Base-by-base conservation (phyloP, 2,113 vertebrate species). In the Riparia riparia region DNA sequence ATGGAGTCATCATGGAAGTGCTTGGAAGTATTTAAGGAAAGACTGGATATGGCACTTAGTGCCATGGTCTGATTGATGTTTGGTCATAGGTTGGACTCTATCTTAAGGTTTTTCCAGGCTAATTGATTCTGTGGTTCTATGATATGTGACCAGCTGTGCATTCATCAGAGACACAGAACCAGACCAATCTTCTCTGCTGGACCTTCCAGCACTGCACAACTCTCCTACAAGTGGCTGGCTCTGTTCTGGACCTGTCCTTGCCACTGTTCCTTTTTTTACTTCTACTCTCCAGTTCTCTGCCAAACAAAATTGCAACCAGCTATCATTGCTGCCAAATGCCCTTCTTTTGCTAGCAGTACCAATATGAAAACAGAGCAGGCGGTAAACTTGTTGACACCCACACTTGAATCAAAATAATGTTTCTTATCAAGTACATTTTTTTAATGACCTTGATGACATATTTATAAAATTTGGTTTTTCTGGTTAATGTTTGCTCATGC, bases 361-460 rank as follows among this genome's bases (percentile, higher is more conserved):
- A 81, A 29, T 66, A 47, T 44, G 26, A 89, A 58, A 29, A 50
- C 12, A 68, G 64, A 81, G 47, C 34, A 93, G 39, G 26, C 51
- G 34, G 47, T 2, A 10, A 78, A 24, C 57, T 90, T 89, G 34
- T 39, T 64, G 77, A 74, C 69, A 84, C 2, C 2, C 5, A 0
- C 45, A 63, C 54, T 73, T 84, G 83, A 83, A 77, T 54, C 32
- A 66, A 74, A 92, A 58, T 72, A 50, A 24, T n/a, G 9, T 73
- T 93, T 83, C 71, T 73, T 77, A 65, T 34, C 18, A 29, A 7
- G 7, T 37, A 51, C 1, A 2, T 56, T 95, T 90, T 17, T 83
- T 93, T 93, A 34, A 69, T 90, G 78, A 90, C 69, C 57, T 78
- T 88, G 82, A 69, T 86, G 54, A 73, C 68, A 58, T 72, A 45